Evolutionary conservation across 2,888 invertebrate species (phyloP).

Genomic region (Odontocerum albicorne): DNA sequence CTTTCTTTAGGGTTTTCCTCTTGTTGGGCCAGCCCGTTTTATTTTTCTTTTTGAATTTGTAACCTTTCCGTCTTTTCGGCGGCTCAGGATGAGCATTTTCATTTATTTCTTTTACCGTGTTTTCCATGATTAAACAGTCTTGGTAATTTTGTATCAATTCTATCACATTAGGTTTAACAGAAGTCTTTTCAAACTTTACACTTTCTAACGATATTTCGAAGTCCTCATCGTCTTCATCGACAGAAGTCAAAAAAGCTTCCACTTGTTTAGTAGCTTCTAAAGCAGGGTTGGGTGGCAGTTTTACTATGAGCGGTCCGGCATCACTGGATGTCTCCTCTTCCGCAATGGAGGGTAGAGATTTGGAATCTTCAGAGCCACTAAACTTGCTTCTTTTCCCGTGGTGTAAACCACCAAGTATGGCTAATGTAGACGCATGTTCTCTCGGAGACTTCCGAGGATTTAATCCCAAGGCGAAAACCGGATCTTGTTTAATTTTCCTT

Average conservation of each 20-base stretch:
- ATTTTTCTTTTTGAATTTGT: conserved; percentile 70
- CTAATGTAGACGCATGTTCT: conserved; percentile 85
- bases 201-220: conserved; percentile 51
- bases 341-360: conserved; percentile 49
- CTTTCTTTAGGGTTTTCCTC: conserved; percentile 46
- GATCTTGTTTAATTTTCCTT: conserved; percentile 41
- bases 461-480: conserved; percentile 40
- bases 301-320: conserved; percentile 42
- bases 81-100: conserved; percentile 42
- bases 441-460: conserved; percentile 82
- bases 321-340: conserved; percentile 50
- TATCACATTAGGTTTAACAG: conserved; percentile 50
- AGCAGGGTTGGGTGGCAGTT: conserved; percentile 14
- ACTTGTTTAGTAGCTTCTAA: conserved; percentile 43
- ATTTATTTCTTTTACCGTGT: conserved; percentile 45
- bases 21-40: conserved; percentile 80
- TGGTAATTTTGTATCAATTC: conserved; percentile 52
- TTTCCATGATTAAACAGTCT: conserved; percentile 49
- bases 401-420: conserved; percentile 72
- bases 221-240: conserved; percentile 52
- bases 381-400: conserved; percentile 52
- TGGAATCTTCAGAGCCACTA: conserved; percentile 45
- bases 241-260: conserved; percentile 51
- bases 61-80: conserved; percentile 44
- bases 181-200: conserved; percentile 43